These are phyloP conservation scores for Laodelphax striatellus DNA, from an alignment of 1,140 invertebrate genomes.

Conservation along the genomic window DNA sequence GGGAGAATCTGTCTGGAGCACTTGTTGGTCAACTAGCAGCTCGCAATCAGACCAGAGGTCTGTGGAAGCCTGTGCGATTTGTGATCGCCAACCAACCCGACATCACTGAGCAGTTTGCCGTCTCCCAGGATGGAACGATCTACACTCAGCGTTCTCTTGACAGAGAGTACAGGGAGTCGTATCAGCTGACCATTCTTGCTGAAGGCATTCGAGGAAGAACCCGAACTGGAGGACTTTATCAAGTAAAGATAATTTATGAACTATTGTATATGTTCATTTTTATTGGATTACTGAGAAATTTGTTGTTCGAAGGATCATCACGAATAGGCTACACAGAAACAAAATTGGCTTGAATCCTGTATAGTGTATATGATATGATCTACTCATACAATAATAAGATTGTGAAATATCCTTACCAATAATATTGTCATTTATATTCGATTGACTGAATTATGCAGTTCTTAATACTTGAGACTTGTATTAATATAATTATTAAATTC, in stretches of 20 bases:
- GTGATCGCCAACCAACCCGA: slow-evolving; percentile 70
- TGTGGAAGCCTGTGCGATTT: slow-evolving; percentile 42
- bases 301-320: too few relatives aligned
- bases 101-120: slow-evolving; percentile 58
- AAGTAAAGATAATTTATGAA: slow-evolving; percentile 5
- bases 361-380: too few relatives aligned
- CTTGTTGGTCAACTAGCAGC: slow-evolving; percentile 55
- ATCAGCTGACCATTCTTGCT: slow-evolving; percentile 67
- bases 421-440: too few relatives aligned
- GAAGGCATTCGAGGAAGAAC: slow-evolving; percentile 48
- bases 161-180: slow-evolving; percentile 57
- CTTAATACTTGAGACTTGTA: too few relatives aligned
- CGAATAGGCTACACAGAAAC: too few relatives aligned
- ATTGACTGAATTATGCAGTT: too few relatives aligned
- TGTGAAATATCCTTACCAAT: too few relatives aligned
- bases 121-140: slow-evolving; percentile 64
- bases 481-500: too few relatives aligned
- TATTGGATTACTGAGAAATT: too few relatives aligned
- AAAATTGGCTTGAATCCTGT: too few relatives aligned
- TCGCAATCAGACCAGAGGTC: slow-evolving; percentile 1
- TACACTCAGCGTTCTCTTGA: slow-evolving; percentile 63
- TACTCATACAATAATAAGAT: too few relatives aligned
- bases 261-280: too few relatives aligned
- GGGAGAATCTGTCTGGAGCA: slow-evolving; percentile 62
- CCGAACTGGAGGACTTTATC: slow-evolving; percentile 9